phyloP scores from a whole-genome alignment of 2,113 vertebrate genomes.

The Micronisus gabar region DNA sequence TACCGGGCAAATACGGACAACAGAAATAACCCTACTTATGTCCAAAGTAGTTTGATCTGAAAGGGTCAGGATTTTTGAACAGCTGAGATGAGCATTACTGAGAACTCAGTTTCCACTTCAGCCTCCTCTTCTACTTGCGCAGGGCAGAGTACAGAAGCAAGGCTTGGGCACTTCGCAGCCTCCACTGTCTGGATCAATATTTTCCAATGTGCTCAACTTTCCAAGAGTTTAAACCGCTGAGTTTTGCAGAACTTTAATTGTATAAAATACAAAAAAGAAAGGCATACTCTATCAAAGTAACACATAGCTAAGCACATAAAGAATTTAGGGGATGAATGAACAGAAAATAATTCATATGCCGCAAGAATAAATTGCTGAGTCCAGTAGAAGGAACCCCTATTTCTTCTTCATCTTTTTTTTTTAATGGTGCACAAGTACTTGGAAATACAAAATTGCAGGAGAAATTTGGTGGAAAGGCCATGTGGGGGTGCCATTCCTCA shows the following conservation, averaged over 20 bases:
- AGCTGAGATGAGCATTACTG: background rate
- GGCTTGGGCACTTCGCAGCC: background rate
- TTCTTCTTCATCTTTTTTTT: background rate
- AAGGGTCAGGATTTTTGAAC: background rate
- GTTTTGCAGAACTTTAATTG: slow-evolving; percentile 44
- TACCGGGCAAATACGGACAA: rapidly evolving
- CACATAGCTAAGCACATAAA: background rate
- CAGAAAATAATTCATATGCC: slow-evolving; percentile 14
- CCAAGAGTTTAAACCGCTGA: slow-evolving; percentile 3
- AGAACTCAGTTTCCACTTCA: background rate
- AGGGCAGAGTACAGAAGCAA: background rate
- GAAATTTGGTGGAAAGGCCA: background rate
- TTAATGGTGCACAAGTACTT: background rate
- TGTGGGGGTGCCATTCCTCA: background rate
- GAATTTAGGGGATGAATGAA: background rate
- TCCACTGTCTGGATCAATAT: background rate
- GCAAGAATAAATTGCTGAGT: background rate
- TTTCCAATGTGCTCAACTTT: slow-evolving; percentile 15
- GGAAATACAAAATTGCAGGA: background rate
- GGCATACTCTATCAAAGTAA: background rate
- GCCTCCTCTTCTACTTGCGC: background rate
- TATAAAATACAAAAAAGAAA: slow-evolving; percentile 17
- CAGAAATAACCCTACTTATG: background rate
- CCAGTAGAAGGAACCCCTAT: background rate
- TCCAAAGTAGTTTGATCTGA: background rate